Evolutionary conservation across 2,888 invertebrate genomes (phyloP).

Genomic region (Xanthorhoe spadicearia): DNA sequence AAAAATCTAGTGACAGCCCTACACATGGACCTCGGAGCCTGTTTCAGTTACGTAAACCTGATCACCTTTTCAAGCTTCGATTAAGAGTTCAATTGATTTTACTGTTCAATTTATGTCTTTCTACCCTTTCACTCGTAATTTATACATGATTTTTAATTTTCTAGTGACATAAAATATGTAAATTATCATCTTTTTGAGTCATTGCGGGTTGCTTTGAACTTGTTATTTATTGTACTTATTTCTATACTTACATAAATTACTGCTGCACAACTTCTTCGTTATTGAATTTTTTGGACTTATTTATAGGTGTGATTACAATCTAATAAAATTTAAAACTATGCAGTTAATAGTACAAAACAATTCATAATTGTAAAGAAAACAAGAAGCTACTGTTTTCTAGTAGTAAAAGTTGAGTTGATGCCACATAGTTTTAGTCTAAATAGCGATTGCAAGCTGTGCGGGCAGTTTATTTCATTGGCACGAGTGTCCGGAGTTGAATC

Average conservation of each 20-base stretch:
- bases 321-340: no score
- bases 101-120: conserved; percentile 39
- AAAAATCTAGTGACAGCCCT: conserved; percentile 34
- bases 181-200: background rate
- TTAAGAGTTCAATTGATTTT: conserved; percentile 45
- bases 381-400: no score
- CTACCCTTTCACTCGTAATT: conserved; percentile 48
- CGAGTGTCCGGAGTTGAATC: conserved; percentile 74
- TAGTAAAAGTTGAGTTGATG: conserved; percentile 20
- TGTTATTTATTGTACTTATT: no score
- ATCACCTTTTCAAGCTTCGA: conserved; percentile 49
- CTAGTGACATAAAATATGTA: background rate
- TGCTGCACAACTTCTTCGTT: no score
- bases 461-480: conserved; percentile 78
- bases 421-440: conserved; percentile 66
- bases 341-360: no score
- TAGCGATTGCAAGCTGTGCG: conserved; percentile 73
- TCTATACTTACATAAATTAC: no score
- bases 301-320: no score
- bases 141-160: conserved; percentile 13
- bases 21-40: conserved; percentile 29
- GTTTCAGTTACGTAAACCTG: conserved; percentile 51
- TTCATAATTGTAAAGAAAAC: no score
- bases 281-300: no score
- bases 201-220: background rate